These are phyloP conservation scores for Pygocentrus nattereri DNA, from an alignment of 2,797 vertebrate genomes.

Conservation along the genomic window DNA sequence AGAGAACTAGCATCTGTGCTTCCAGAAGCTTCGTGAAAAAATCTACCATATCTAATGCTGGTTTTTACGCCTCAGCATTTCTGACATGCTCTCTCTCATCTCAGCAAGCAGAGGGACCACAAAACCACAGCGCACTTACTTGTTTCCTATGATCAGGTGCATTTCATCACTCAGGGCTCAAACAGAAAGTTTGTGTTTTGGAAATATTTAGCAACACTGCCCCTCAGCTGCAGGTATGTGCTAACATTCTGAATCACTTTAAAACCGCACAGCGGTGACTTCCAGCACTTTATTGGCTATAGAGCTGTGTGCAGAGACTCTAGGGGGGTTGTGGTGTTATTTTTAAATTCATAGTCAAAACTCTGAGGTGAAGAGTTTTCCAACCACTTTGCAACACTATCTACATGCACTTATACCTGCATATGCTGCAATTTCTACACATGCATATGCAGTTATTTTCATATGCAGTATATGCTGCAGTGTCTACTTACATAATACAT, in stretches of 20 bases:
- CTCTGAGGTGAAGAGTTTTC: neutral
- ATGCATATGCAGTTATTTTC: neutral
- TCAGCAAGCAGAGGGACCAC: conserved; percentile 12
- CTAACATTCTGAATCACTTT: neutral
- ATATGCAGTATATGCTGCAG: neutral
- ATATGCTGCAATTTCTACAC: no score
- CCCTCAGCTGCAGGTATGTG: neutral
- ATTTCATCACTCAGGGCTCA: neutral
- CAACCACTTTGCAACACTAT: neutral
- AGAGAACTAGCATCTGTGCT: no score
- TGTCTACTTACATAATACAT: neutral
- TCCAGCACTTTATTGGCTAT: neutral
- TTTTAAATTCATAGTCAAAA: neutral
- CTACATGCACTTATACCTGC: neutral
- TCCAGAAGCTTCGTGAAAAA: neutral
- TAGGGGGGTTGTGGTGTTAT: neutral
- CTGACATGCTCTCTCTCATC: neutral
- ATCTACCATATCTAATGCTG: neutral
- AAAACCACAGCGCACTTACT: conserved; percentile 9
- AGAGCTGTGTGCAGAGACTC: neutral
- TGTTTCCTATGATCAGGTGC: neutral
- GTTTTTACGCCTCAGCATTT: neutral
- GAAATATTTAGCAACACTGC: neutral
- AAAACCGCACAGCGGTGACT: neutral
- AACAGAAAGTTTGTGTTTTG: neutral